Evolutionary conservation across 35 echinoderm and acorn worm species (phyloP), one percentile per base, ranked within the genome.

Genomic region (Heliocidaris erythrogramma): DNA sequence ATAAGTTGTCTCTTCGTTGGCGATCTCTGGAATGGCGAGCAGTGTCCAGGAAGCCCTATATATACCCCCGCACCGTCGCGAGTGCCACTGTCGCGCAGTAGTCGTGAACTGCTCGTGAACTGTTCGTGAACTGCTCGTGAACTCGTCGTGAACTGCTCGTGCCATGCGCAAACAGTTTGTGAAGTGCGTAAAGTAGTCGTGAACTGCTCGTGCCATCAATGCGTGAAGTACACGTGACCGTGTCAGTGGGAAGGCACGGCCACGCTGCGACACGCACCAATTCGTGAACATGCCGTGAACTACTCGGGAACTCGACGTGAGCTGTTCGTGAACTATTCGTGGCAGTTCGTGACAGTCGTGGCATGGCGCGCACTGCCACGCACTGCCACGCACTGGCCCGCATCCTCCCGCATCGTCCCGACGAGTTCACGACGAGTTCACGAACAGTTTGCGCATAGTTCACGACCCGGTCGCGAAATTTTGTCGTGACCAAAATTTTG

Each of bases 1-100:
- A 93, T 93, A 95, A 92, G 95, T 94, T 96, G 92, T 94, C 88
- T 71, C 95, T 95, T 93, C 90, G 95, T 90, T 94, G 95, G 92
- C 84, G 92, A 94, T 96, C 95, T 94, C 71, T 94, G 95, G 27
- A 94, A 96, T 94, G 92, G 92, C 95, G 93, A 96, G 61, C 84
- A 96, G 86, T 94, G 95, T 86, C 93, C 48, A 94, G 48, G 90
- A 95, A 93, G 88, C 53, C 90, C 95, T 92, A 95, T 90, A 92
- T 95, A 89, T 95, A 91, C 87, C 94, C 24, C 94, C 21, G 86
- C 88, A 93, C 49, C 94, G 84, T 90, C 94, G 10, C 85, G 94
- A 88, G 94, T 2, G 47, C 47, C 86, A 95, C 84, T 88, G 85
- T 86, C 93, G 93, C 30, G 93, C 59, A 94, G 60, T 85, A 71